Evolutionary conservation across 2,113 vertebrate genomes (phyloP).

Genomic region (Thalassarche chlororhynchos): DNA sequence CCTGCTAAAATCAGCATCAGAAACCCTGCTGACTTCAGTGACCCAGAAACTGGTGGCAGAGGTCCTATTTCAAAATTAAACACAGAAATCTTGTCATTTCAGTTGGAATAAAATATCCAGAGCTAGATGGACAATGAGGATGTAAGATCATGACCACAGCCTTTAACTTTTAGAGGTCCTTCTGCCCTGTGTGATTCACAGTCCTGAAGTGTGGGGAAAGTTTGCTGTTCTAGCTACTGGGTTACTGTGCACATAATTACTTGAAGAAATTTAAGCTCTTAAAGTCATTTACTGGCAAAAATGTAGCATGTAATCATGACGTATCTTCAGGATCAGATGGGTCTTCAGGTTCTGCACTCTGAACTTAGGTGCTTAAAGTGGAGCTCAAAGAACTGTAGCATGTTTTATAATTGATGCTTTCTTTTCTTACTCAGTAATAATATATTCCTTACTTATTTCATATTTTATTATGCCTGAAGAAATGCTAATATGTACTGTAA

Average conservation of each 20-base stretch:
- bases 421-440: background rate
- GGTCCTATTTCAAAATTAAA: background rate
- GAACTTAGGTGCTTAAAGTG: background rate
- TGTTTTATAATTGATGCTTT: background rate
- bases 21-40: background rate
- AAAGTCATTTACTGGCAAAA: background rate
- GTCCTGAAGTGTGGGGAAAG: background rate
- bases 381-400: background rate
- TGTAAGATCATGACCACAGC: background rate
- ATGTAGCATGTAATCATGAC: fast-evolving
- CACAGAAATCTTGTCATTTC: background rate
- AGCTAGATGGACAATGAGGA: background rate
- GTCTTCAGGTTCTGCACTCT: background rate
- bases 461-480: background rate
- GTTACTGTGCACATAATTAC: background rate
- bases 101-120: background rate
- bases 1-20: background rate
- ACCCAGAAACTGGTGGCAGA: background rate
- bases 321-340: background rate
- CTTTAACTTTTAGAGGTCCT: background rate
- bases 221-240: background rate
- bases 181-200: background rate
- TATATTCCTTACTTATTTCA: background rate
- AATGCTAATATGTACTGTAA: background rate
- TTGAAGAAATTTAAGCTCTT: background rate